phyloP scores from a whole-genome alignment of 2,888 invertebrate genomes.

The Drosophila borealis region DNA sequence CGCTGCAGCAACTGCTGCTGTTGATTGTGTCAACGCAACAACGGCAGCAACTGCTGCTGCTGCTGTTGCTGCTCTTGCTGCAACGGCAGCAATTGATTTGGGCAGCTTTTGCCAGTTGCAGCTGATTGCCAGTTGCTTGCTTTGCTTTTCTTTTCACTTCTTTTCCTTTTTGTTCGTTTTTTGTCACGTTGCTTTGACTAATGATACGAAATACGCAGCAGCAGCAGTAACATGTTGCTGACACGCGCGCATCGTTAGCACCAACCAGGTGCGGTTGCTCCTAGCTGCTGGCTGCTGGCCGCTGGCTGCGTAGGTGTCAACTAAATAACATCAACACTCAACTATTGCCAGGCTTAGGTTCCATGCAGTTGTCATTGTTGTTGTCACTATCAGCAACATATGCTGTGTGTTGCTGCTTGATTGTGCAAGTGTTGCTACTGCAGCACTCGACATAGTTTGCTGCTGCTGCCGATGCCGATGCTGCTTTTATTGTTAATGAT shows the following conservation, averaged over 20 bases:
- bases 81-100: slow-evolving; percentile 80
- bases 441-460: slow-evolving; percentile 45
- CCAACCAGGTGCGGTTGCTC: slow-evolving; percentile 46
- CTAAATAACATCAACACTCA: slow-evolving; percentile 44
- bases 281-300: slow-evolving; percentile 7
- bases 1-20: slow-evolving; percentile 18
- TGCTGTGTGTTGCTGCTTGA: slow-evolving; percentile 33
- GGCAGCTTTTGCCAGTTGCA: slow-evolving; percentile 69
- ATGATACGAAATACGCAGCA: slow-evolving; percentile 73
- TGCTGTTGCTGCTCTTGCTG: slow-evolving; percentile 35
- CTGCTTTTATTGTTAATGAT: slow-evolving; percentile 49
- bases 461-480: slow-evolving; percentile 35
- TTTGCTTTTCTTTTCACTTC: slow-evolving; percentile 38
- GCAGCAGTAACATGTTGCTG: slow-evolving; percentile 58
- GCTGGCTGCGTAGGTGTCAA: slow-evolving; percentile 57
- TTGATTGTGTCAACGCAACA: slow-evolving; percentile 13
- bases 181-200: slow-evolving; percentile 69
- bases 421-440: slow-evolving; percentile 51
- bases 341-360: slow-evolving; percentile 30
- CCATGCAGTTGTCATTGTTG: slow-evolving; percentile 38
- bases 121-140: slow-evolving; percentile 68
- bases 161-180: slow-evolving; percentile 14
- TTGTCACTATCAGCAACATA: slow-evolving; percentile 29
- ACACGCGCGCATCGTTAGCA: slow-evolving; percentile 80
- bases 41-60: slow-evolving; percentile 12